phyloP scores from a whole-genome alignment of 2,888 invertebrate species.

The Cephus nigrinus region DNA sequence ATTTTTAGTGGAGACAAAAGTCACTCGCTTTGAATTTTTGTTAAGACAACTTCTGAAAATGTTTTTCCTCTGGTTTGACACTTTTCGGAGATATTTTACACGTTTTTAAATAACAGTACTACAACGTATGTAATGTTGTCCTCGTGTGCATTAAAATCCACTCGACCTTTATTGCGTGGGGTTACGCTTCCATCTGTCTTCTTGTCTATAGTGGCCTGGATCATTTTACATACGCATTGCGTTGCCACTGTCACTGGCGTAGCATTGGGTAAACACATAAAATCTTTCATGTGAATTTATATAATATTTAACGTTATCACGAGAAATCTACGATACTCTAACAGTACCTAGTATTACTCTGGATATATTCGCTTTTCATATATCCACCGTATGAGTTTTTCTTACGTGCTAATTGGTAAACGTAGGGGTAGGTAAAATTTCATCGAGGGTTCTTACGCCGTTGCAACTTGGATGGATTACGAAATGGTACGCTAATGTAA shows the following conservation, averaged over 20 bases:
- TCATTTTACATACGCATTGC: slow-evolving; percentile 42
- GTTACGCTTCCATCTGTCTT: slow-evolving; percentile 48
- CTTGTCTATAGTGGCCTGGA: slow-evolving; percentile 25
- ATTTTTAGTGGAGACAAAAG: not conserved
- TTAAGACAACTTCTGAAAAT: not conserved
- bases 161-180: slow-evolving; percentile 63
- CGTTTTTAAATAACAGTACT: not conserved
- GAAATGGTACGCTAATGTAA: slow-evolving; percentile 42
- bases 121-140: not conserved
- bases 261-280: slow-evolving; percentile 32
- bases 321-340: not conserved
- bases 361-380: not conserved
- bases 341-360: not conserved
- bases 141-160: slow-evolving; percentile 47
- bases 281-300: not conserved
- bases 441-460: slow-evolving; percentile 13
- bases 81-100: not conserved
- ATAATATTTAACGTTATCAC: not conserved
- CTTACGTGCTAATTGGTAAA: not conserved
- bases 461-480: slow-evolving; percentile 36
- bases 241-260: slow-evolving; percentile 48
- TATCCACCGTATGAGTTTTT: not conserved
- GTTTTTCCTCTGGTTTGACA: not conserved
- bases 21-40: not conserved
- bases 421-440: not conserved